Conservation (phyloP, 2,113 vertebrate species). For the Smithornis capensis region DNA sequence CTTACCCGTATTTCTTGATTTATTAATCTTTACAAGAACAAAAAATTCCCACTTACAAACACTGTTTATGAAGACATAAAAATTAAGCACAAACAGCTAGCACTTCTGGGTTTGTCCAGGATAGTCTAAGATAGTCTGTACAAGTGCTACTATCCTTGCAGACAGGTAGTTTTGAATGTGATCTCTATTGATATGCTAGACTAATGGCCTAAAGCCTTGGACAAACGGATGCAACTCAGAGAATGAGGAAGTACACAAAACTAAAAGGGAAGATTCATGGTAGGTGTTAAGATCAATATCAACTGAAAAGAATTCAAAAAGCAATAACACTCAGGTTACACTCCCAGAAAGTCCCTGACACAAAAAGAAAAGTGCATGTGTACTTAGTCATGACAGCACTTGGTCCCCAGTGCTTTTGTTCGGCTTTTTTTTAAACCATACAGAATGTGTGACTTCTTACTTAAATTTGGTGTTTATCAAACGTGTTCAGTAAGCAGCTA, state of each 20-base stretch:
- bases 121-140: not conserved
- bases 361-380: not conserved
- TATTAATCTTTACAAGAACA: not conserved
- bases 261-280: not conserved
- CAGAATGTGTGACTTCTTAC: not conserved
- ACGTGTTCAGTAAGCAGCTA: not conserved
- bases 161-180: not conserved
- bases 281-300: not conserved
- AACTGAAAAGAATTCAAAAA: not conserved
- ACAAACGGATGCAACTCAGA: not conserved
- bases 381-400: not conserved
- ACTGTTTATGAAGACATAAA: not conserved
- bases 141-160: not conserved
- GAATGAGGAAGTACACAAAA: not conserved
- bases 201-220: not conserved
- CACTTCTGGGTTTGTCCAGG: not conserved
- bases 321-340: not conserved
- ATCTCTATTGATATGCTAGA: not conserved
- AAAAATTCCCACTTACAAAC: not conserved
- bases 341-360: not conserved
- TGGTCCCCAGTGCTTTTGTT: not conserved
- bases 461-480: not conserved
- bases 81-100: not conserved
- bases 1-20: not conserved
- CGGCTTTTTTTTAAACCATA: not conserved